Base-by-base conservation (phyloP, 2,888 invertebrate genomes). In the Chelonus formosanus region DNA sequence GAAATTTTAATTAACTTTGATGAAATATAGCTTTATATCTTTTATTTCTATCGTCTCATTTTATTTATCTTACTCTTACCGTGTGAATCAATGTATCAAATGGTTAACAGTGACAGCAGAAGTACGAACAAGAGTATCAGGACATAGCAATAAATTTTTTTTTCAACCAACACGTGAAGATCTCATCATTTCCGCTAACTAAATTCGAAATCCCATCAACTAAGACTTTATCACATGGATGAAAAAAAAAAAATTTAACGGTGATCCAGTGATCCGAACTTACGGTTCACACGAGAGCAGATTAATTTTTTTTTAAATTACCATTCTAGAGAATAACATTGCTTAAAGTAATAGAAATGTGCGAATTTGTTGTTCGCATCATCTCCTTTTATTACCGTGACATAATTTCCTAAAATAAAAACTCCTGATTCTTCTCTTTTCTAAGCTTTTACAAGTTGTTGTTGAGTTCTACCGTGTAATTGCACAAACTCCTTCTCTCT, bases 261-360 rank as follows among this genome's bases (percentile, higher is more conserved):
- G n/a, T 44, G 50, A 7, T 43, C 56, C 63, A 56, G 56, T 63
- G 56, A 63, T 56, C 50, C 40, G 34, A 40, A 53, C n/a, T 53
- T 44, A 32, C 40, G 32, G 40, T 20, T 35, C 44, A 10, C 3
- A 44, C 50, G 44, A 57, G 58, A 64, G 50, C 36, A 56, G 48
- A 48, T 57, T 52, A 45, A 58, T 57, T 64, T 64, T 55, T 52
- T 43, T 56, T 40, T 64, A 57, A 64, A 64, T 58, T 64, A 64
- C 64, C 56, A 47, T 53, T 52, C 3, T 32, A 57, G n/a, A 7
- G 64, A 52, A 64, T 64, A 58, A 58, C 57, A 47, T 3, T 31
- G 10, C 44, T n/a, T 32, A 20, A 56, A 36, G 63, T 57, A 63
- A 56, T 63, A 50, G 48, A 40, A 57, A 63, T 56, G 32, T 31